Evolutionary conservation across 2,113 vertebrate genomes (phyloP).

Genomic region (Scytalopus superciliaris): DNA sequence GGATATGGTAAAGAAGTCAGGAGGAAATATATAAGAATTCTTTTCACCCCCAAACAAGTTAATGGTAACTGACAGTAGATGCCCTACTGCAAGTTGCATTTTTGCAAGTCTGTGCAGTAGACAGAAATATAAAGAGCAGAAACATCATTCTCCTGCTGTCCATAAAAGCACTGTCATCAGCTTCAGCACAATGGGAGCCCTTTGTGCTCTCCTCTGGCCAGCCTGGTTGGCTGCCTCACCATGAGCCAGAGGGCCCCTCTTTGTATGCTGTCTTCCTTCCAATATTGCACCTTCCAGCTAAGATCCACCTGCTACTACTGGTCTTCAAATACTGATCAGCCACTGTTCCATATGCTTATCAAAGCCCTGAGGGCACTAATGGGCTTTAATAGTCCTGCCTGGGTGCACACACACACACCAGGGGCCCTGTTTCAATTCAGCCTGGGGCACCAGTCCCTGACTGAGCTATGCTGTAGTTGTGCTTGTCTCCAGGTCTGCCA

Average conservation of each 20-base stretch:
- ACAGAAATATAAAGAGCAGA: neutral
- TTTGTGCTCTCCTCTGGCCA: neutral
- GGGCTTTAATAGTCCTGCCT: accelerated
- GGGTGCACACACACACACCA: accelerated
- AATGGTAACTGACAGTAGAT: neutral
- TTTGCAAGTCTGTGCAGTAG: neutral
- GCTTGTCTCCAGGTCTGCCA: neutral
- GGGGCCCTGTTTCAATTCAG: accelerated
- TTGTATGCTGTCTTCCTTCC: neutral
- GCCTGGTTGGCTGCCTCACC: neutral
- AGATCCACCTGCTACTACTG: neutral
- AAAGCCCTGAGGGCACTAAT: accelerated
- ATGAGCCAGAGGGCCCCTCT: accelerated
- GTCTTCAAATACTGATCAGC: neutral
- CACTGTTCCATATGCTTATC: neutral
- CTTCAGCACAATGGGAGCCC: neutral
- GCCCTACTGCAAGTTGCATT: neutral
- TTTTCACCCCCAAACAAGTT: neutral
- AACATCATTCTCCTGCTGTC: neutral
- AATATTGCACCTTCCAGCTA: neutral
- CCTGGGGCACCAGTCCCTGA: neutral
- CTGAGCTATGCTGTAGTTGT: neutral
- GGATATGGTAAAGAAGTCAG: neutral
- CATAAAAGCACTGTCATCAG: neutral
- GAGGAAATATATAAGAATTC: neutral